phyloP scores from a whole-genome alignment of 2,113 vertebrate genomes.

The Labeo rohita region DNA sequence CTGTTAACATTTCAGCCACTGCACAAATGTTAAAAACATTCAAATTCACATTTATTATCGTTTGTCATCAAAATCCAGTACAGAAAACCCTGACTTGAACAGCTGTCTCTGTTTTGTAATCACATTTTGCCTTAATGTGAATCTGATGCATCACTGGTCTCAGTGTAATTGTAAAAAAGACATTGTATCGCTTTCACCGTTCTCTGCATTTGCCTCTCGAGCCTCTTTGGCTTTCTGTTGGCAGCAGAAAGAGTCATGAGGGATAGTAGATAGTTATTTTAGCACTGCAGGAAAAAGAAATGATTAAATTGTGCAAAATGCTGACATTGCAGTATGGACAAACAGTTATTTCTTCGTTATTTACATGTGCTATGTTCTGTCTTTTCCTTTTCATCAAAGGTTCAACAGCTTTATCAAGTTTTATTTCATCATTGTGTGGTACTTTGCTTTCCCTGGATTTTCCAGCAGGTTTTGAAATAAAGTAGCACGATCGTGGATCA shows the following conservation, averaged over 20 bases:
- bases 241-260: not conserved
- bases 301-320: not conserved
- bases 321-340: not conserved
- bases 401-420: constrained; percentile 71
- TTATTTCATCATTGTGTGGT: constrained; percentile 38
- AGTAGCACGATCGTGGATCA: constrained; percentile 67
- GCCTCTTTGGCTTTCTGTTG: not conserved
- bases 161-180: not conserved
- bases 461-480: constrained; percentile 47
- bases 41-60: not conserved
- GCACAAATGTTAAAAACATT: not conserved
- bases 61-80: not conserved
- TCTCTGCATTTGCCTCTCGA: not conserved
- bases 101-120: not conserved
- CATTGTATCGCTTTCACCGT: not conserved
- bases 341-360: not conserved
- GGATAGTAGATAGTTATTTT: not conserved
- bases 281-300: not conserved
- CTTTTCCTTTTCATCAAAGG: constrained; percentile 61
- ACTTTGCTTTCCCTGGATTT: constrained; percentile 53
- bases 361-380: constrained; percentile 43
- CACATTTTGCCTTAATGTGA: constrained; percentile 40
- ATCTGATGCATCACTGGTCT: not conserved
- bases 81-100: not conserved
- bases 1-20: not conserved